Evolutionary conservation across 2,113 vertebrate species (phyloP), one percentile per base, ranked within the genome.

Genomic region (Apodemus sylvaticus): DNA sequence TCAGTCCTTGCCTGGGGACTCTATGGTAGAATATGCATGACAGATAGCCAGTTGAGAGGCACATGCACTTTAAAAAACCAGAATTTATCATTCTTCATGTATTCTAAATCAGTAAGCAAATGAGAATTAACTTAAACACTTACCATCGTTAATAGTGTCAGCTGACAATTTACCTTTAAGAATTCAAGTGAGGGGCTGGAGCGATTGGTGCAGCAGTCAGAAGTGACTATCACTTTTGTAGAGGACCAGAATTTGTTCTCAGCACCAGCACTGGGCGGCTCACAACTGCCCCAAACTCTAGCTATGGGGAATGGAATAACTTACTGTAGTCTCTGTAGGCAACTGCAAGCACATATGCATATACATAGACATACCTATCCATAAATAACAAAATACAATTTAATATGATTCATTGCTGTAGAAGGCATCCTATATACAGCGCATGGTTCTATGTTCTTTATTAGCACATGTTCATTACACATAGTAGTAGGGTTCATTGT

Each of bases 1-100:
- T 48, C 45, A n/a, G 48, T 2, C 13, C 1, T 0, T 3, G 74
- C n/a, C n/a, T 51, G 36, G 34, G 76, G 79, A 85, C 16, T 4
- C 34, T 7, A 7, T 12, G 36, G 20, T 1, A 0, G 12, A 53
- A 9, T 24, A 9, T 0, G 1, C 14, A 13, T 2, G 12, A 0
- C 31, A 24, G 24, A 2, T 9, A 12, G 31, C 2, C 31, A 1
- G 0, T 4, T 13, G 20, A 64, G 29, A 36, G 22, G 13, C 55
- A 62, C 55, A 3, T 42, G 11, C 55, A 26, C 81, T 55, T 79
- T 17, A 79, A 36, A 53, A 53, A 36, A 36, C 36, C 77, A 53
- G 36, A 48, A 4, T 78, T 20, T 55, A 79, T 79, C 53, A 51
- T 9, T 79, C 17, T 79, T 79, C 11, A 20, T 79, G 51, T 53